phyloP scores from a whole-genome alignment of 2,797 vertebrate species.

The Sorex maritimensis region DNA sequence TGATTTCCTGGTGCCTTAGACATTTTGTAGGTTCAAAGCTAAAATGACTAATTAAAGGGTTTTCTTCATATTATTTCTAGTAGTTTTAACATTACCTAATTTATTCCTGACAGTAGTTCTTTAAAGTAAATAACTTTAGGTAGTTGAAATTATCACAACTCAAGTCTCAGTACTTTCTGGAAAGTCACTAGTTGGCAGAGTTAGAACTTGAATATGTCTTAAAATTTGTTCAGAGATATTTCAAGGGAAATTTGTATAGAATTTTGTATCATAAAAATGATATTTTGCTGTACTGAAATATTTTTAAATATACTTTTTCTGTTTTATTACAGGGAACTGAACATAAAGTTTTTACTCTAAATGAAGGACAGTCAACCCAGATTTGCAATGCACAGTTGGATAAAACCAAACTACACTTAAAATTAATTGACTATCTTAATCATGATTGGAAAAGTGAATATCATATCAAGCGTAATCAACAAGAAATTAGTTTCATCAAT shows the following conservation, averaged over 20 bases:
- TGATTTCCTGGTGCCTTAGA: conserved; percentile 15
- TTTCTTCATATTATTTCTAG: conserved; percentile 35
- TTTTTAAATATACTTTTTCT: conserved; percentile 59
- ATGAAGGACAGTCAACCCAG: conserved; percentile 95
- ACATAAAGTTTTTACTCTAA: conserved; percentile 88
- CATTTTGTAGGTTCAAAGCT: conserved; percentile 59
- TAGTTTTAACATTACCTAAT: conserved; percentile 49
- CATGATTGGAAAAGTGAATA: conserved; percentile 96
- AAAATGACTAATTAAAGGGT: conserved; percentile 17
- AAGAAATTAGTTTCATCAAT: conserved; percentile 96
- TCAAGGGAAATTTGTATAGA: conserved; percentile 45
- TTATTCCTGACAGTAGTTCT: conserved; percentile 28
- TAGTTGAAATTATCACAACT: not conserved
- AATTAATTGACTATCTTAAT: conserved; percentile 94
- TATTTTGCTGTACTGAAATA: conserved; percentile 40
- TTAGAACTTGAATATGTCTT: conserved; percentile 43
- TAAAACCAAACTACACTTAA: conserved; percentile 93
- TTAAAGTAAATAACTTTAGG: conserved; percentile 45
- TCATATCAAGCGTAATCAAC: conserved; percentile 92
- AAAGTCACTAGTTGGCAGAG: not conserved
- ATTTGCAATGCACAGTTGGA: conserved; percentile 95
- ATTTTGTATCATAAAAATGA: conserved; percentile 61
- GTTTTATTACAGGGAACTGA: conserved; percentile 91
- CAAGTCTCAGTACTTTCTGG: conserved; percentile 26
- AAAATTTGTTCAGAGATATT: conserved; percentile 21